These are phyloP conservation scores for Engystomops pustulosus DNA, from an alignment of 2,113 vertebrate genomes.

Conservation along the genomic window DNA sequence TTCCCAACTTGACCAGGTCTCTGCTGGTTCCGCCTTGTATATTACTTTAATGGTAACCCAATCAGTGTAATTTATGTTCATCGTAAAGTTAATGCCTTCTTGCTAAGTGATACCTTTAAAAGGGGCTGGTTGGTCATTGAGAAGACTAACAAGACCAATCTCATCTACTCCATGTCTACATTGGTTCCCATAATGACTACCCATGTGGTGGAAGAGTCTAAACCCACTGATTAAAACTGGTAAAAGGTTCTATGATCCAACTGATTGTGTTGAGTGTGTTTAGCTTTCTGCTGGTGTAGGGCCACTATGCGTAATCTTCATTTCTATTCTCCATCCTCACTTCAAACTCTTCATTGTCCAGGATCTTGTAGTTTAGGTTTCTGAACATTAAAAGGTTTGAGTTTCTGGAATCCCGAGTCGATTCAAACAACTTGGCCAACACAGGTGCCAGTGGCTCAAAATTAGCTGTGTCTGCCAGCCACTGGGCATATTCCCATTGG, in stretches of 20 bases:
- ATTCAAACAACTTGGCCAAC: constrained; percentile 67
- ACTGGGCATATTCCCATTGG: constrained; percentile 70
- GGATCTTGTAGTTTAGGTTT: constrained; percentile 62
- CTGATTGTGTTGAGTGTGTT: neutral
- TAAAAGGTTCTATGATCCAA: neutral
- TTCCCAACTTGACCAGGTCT: neutral
- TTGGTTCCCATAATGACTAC: neutral
- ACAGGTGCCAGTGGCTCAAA: constrained; percentile 65
- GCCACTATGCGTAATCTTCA: no score
- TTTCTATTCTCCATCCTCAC: neutral
- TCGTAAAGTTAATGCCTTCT: no score
- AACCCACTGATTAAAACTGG: neutral
- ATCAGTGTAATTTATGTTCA: no score
- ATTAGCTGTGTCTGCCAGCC: constrained; percentile 65
- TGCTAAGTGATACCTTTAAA: neutral
- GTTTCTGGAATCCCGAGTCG: constrained; percentile 61
- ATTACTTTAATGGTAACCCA: no score
- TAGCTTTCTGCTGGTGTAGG: no score
- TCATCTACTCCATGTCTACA: neutral
- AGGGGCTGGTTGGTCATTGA: no score
- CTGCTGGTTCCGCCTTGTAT: no score
- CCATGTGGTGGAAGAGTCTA: neutral
- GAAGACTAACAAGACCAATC: no score
- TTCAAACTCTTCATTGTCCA: constrained; percentile 65
- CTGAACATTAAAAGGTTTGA: constrained; percentile 65